A percentile compares a stretch with the other conserved stretches of the same genome.
Conservation (phyloP, 35 echinoderm and acorn worm genomes). For the Ophioderma brevispina region DNA sequence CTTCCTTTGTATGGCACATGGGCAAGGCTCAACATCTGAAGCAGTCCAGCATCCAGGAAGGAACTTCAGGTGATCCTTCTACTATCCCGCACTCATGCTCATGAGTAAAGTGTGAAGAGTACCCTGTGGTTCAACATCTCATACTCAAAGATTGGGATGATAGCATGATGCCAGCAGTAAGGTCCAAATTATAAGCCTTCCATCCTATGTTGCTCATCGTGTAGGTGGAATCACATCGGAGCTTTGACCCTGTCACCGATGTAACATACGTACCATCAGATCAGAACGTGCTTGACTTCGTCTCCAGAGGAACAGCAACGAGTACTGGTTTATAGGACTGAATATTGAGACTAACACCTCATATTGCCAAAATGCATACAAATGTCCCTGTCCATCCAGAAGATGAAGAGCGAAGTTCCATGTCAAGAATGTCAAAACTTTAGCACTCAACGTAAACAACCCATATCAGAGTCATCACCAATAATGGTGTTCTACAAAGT, state of each 20-base stretch:
- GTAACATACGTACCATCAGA: constrained; percentile 44
- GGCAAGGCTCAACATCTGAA: no score
- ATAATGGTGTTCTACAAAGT: constrained; percentile 39
- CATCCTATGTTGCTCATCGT: constrained; percentile 59
- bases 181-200: no score
- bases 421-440: constrained; percentile 15
- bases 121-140: no score
- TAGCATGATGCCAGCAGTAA: no score
- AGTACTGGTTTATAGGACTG: constrained; percentile 13
- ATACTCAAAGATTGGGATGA: no score
- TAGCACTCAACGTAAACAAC: constrained; percentile 14
- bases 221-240: constrained; percentile 75
- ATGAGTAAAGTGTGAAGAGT: no score
- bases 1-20: no score
- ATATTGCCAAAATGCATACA: constrained; percentile 44
- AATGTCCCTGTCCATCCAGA: constrained; percentile 30
- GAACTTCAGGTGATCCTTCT: no score
- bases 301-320: constrained; percentile 65
- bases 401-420: constrained; percentile 45
- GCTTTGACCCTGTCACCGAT: constrained; percentile 62
- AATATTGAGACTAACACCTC: not conserved
- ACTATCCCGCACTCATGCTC: no score
- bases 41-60: no score
- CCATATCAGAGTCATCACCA: not conserved
- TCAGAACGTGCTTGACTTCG: constrained; percentile 72